Base-by-base conservation (phyloP, 2,113 vertebrate species). In the Numenius arquata region DNA sequence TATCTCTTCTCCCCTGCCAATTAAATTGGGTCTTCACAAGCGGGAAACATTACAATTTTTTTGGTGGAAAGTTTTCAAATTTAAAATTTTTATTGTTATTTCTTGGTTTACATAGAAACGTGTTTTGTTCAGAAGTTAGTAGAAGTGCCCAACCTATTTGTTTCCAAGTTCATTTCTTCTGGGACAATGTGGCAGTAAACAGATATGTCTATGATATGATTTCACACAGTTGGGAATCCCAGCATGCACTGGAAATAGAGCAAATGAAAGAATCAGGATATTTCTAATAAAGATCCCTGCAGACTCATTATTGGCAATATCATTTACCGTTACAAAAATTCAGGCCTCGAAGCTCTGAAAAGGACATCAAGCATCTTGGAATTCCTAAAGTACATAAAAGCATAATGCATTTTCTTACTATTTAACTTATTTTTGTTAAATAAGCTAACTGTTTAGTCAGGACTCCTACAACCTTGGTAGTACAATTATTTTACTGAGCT, bases 161-260 rank as follows among this genome's bases (percentile, higher is more conserved):
- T 71, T 96, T 96, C 85, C 67, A 94, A 75, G 52, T 93, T 96
- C 29, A 85, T 95, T 96, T 95, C 38, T 50, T 91, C 40, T 55
- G 65, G 59, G 70, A 96, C 70, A 95, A 47, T 84, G 65, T 95
- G 59, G 40, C 63, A 95, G 40, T 74, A 97, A 98, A 98, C 95
- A 97, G 97, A 98, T 98, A 98, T n/a, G 98, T 97, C 96, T 95
- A 95, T 92, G 82, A 97, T 97, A 98, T 98, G 95, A 94, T 98
- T 97, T 98, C 95, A 97, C 94, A 97, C 93, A 96, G 90, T 88
- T 97, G 97, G 91, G 40, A 91, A 97, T 91, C 61, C 75, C 80
- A 97, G 80, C 56, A 91, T 89, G 85, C 90, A 89, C 66, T 93
- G 91, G 89, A 82, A 96, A 96, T 94, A 98, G 40, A 93, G 56